Percentiles rank a stretch among this genome's conserved stretches.
Evolutionary conservation across 2,888 invertebrate genomes (phyloP).

Genomic region (Lasioglossum pauxillum): DNA sequence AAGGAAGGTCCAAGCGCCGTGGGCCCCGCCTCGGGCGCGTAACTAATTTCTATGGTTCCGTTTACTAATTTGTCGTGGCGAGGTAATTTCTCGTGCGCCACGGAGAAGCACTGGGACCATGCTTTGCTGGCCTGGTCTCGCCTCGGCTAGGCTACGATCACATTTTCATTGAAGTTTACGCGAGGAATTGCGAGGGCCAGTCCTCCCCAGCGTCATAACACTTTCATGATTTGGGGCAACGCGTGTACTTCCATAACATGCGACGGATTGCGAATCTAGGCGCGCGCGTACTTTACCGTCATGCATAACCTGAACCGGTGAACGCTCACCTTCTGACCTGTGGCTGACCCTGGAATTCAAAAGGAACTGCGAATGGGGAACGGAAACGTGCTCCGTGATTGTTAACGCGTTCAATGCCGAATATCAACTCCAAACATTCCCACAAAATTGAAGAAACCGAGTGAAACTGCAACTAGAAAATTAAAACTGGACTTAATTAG

Average conservation of each 20-base stretch:
- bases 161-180: conserved; percentile 73
- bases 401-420: background rate
- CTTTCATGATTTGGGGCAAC: conserved; percentile 71
- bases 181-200: conserved; percentile 63
- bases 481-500: too few relatives aligned
- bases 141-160: conserved; percentile 39
- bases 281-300: conserved; percentile 35
- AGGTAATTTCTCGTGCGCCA: conserved; percentile 55
- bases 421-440: background rate
- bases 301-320: conserved; percentile 56
- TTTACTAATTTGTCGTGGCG: conserved; percentile 67
- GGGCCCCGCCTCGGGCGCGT: conserved; percentile 22
- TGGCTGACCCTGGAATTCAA: conserved; percentile 47
- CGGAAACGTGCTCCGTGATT: background rate
- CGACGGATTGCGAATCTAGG: conserved; percentile 51
- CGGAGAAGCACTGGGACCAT: background rate
- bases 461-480: too few relatives aligned
- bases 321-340: conserved; percentile 78
- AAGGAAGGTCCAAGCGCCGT: conserved; percentile 17
- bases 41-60: conserved; percentile 65
- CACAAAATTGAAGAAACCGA: background rate
- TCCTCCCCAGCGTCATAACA: conserved; percentile 67
- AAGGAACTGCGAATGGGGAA: background rate
- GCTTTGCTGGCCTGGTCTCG: background rate
- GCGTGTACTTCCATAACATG: conserved; percentile 42